These are phyloP conservation scores for Tenebrio molitor DNA, from an alignment of 1,140 invertebrate species.

Conservation along the genomic window DNA sequence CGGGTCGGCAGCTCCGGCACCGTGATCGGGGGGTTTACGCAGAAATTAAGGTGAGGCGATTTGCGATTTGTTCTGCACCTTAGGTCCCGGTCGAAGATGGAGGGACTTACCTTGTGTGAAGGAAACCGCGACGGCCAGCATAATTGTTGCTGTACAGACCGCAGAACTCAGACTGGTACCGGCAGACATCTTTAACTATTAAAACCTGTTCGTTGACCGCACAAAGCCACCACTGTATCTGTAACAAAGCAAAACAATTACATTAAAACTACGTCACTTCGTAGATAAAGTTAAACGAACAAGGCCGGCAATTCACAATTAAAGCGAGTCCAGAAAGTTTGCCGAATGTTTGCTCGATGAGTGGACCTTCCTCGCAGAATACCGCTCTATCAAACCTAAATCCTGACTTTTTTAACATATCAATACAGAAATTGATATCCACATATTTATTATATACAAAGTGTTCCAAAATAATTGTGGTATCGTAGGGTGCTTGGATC, in stretches of 20 bases:
- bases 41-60: conserved; percentile 4
- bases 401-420: no score
- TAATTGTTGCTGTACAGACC: conserved; percentile 13
- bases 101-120: conserved; percentile 38
- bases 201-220: conserved; percentile 38
- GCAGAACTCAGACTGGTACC: conserved; percentile 17
- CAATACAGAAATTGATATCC: no score
- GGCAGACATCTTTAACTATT: conserved; percentile 34
- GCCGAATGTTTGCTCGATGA: conserved; percentile 5
- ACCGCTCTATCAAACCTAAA: no score
- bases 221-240: conserved; percentile 38
- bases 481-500: no score
- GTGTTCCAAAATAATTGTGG: no score
- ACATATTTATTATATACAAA: no score
- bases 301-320: conserved; percentile 39
- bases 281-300: conserved; percentile 30
- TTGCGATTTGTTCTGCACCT: no score
- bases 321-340: conserved; percentile 19
- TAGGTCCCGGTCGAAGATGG: not conserved
- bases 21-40: conserved; percentile 15
- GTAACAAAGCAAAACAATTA: conserved; percentile 40
- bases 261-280: conserved; percentile 35
- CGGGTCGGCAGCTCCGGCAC: not conserved
- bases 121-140: conserved; percentile 16
- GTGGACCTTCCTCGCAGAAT: conserved; percentile 26